Percentiles rank a stretch among this genome's conserved stretches.
Evolutionary conservation across 2,888 invertebrate species (phyloP).

Genomic region (Punctoribates punctum): DNA sequence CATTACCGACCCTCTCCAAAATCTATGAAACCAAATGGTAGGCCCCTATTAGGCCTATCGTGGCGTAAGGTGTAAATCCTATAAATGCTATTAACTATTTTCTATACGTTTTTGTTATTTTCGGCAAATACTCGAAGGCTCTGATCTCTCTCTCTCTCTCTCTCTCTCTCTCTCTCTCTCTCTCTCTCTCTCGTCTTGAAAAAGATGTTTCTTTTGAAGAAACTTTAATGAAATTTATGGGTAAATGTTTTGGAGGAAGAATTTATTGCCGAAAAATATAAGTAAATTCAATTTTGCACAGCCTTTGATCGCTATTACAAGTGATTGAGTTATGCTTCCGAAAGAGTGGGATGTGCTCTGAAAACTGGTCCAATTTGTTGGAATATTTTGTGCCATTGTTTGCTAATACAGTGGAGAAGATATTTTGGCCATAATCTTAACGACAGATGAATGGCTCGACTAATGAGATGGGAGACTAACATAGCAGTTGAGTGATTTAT

Average conservation of each 20-base stretch:
- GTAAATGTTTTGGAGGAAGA: not conserved
- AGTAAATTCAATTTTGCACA: constrained; percentile 8
- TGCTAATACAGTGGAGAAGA: not conserved
- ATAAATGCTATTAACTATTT: constrained; percentile 2
- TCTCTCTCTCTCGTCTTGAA: not conserved
- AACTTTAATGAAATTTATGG: constrained; percentile 16
- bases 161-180: constrained; percentile 17
- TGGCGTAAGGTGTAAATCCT: constrained; percentile 30
- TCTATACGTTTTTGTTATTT: constrained; percentile 16
- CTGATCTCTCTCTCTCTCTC: constrained; percentile 3
- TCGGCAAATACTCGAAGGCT: not conserved
- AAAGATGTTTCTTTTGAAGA: not conserved
- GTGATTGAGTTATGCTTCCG: constrained; percentile 9
- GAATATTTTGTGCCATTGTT: constrained; percentile 12
- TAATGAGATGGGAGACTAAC: constrained; percentile 25
- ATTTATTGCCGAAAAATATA: not conserved
- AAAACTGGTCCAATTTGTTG: constrained; percentile 10
- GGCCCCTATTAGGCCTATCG: constrained; percentile 32
- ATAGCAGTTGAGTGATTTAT: constrained; percentile 23
- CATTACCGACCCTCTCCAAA: not conserved
- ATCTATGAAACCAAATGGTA: constrained; percentile 8
- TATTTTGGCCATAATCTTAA: constrained; percentile 16
- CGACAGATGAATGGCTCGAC: constrained; percentile 16
- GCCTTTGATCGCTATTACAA: not conserved
- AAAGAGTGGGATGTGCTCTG: constrained; percentile 6